Percentiles rank a stretch among this genome's conserved stretches.
These are phyloP conservation scores for Plusia festucae DNA, from an alignment of 2,888 invertebrate genomes.

Conservation along the genomic window DNA sequence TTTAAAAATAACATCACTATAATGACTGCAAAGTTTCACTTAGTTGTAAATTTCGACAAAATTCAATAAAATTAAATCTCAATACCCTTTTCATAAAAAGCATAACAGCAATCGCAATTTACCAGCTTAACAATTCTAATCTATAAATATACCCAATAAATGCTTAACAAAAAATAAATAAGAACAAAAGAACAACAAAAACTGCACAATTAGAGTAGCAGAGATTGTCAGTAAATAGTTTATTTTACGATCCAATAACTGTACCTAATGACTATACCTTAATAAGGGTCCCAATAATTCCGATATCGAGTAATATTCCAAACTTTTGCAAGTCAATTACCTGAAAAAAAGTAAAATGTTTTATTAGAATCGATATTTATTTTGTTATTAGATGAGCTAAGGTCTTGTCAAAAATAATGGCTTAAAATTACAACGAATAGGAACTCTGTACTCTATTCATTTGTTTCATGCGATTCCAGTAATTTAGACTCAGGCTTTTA, in stretches of 20 bases:
- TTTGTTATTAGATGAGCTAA: background rate
- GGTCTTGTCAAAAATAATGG: background rate
- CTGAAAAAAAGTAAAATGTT: constrained; percentile 25
- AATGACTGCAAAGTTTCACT: background rate
- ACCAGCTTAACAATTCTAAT: background rate
- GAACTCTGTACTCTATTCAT: background rate
- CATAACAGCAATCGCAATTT: background rate
- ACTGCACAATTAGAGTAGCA: background rate
- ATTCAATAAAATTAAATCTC: background rate
- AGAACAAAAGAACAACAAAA: background rate
- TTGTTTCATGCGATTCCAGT: no score
- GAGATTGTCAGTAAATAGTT: background rate
- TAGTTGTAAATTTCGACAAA: background rate
- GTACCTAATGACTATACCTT: background rate
- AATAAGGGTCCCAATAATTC: background rate
- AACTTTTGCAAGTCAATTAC: background rate
- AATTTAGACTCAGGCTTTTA: no score
- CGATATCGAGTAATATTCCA: background rate
- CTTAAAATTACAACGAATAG: background rate
- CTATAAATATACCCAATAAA: background rate
- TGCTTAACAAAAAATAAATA: background rate
- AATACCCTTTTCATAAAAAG: background rate
- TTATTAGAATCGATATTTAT: constrained; percentile 13
- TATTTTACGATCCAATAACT: background rate
- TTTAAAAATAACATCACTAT: no score